phyloP scores from a whole-genome alignment of 2,888 invertebrate genomes.

The Drosophila neonasuta region DNA sequence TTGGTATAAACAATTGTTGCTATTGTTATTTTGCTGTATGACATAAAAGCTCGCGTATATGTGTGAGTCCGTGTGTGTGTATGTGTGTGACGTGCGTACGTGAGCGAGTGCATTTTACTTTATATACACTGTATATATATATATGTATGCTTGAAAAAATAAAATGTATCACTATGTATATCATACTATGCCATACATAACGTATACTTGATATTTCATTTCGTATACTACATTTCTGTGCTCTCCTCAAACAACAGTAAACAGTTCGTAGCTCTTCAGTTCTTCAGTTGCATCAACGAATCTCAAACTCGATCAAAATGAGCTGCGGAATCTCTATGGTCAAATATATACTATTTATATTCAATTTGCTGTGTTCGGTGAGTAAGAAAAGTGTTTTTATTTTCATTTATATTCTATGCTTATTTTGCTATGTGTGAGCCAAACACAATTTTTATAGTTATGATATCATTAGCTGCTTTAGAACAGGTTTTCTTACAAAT shows the following conservation, averaged over 20 bases:
- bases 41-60: conserved; percentile 27
- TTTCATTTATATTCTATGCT: conserved; percentile 5
- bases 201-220: conserved; percentile 40
- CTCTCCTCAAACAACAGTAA: conserved; percentile 23
- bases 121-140: conserved; percentile 10
- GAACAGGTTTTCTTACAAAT: conserved; percentile 58
- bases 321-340: conserved; percentile 90
- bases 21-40: conserved; percentile 22
- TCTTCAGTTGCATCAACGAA: conserved; percentile 44
- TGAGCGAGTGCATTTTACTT: conserved; percentile 24
- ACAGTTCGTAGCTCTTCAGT: conserved; percentile 50
- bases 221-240: conserved; percentile 20
- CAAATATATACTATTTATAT: conserved; percentile 92
- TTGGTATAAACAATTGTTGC: conserved; percentile 36
- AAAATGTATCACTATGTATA: conserved; percentile 37
- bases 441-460: conserved; percentile 26
- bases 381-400: conserved; percentile 82
- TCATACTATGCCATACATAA: conserved; percentile 29
- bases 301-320: conserved; percentile 83
- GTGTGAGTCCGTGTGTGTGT: conserved; percentile 28
- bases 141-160: conserved; percentile 33
- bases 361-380: conserved; percentile 90
- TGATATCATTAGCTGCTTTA: conserved; percentile 56
- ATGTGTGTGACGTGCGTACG: conserved; percentile 11
- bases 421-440: conserved; percentile 15